Evolutionary conservation across 1,140 invertebrate genomes (phyloP).

Genomic region (Ceratoteleas bidentatus): DNA sequence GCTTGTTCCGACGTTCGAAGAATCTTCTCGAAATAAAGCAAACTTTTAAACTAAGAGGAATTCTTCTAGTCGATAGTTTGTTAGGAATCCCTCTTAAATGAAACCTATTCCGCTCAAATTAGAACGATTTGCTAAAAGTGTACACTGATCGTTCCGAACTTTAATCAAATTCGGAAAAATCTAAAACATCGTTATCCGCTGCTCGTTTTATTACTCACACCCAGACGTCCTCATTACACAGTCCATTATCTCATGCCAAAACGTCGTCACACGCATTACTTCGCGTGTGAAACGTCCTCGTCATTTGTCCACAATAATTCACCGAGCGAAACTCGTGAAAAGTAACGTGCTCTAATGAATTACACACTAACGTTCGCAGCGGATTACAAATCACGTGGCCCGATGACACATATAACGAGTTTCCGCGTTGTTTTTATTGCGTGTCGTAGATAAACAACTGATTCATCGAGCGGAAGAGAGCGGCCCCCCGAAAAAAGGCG

Average conservation of each 20-base stretch:
- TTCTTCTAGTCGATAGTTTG: no score
- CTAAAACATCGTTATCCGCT: no score
- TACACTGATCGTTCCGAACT: no score
- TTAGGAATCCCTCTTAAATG: no score
- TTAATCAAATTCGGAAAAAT: no score
- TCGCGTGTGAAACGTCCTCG: slow-evolving; percentile 41
- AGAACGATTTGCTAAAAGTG: no score
- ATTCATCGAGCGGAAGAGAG: slow-evolving; percentile 48
- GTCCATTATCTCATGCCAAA: not conserved
- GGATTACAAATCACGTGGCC: slow-evolving; percentile 52
- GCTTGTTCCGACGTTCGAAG: no score
- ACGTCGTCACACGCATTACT: slow-evolving; percentile 33
- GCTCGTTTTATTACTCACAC: no score
- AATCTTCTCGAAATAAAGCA: no score
- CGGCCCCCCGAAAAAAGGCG: slow-evolving; percentile 20
- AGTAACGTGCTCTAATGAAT: slow-evolving; percentile 56
- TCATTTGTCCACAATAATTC: slow-evolving; percentile 50
- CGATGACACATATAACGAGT: slow-evolving; percentile 49
- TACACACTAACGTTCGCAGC: slow-evolving; percentile 21
- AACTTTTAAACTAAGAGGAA: no score
- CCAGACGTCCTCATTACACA: no score
- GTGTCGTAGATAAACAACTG: slow-evolving; percentile 39
- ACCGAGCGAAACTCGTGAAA: slow-evolving; percentile 16
- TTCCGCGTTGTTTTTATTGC: slow-evolving; percentile 36
- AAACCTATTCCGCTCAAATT: no score